Evolutionary conservation across 2,797 vertebrate species (phyloP), one percentile per base, ranked within the genome.

Genomic region (Chaunax sp.): DNA sequence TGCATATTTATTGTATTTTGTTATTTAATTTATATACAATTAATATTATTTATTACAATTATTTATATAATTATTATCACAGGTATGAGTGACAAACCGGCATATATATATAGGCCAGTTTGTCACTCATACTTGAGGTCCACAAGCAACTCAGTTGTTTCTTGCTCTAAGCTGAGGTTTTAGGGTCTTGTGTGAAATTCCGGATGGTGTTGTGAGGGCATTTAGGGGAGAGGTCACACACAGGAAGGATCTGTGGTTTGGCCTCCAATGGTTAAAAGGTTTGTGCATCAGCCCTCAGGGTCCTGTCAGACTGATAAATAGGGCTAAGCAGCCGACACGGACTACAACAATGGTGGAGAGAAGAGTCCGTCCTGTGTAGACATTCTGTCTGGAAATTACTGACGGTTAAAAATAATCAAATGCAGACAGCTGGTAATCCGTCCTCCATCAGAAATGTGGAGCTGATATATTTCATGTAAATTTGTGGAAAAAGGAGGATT

Each of bases 171-270:
- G 71, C 33, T 2, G n/a, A 19, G 49, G 49, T 51, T 70, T 78
- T 77, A 70, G 73, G 61, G 49, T 41, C 70, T 50, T 2, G 72
- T 93, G 92, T 84, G 91, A 92, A 87, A 93, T 93, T 91, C 90
- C 83, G 69, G 72, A 90, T 1, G 3, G 68, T 80, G 86, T 87
- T 75, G 89, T 61, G 82, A 92, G 72, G 71, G 51, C 20, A n/a
- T 61, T 78, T 8, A 7, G 85, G 80, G 72, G 76, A 84, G 84
- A 82, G 81, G 83, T 80, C 59, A 71, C 72, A 63, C 6, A 44
- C 53, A 78, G 62, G 72, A 64, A 81, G 52, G 19, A 69, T 52
- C 65, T 52, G 44, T 33, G 35, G 54, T 64, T 80, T 66, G 30
- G 18, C 53, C 54, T 52, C 50, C 0, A 10, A 57, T 12, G 70